Evolutionary conservation across 2,888 invertebrate species (phyloP).

Genomic region (Melinaea marsaeus): DNA sequence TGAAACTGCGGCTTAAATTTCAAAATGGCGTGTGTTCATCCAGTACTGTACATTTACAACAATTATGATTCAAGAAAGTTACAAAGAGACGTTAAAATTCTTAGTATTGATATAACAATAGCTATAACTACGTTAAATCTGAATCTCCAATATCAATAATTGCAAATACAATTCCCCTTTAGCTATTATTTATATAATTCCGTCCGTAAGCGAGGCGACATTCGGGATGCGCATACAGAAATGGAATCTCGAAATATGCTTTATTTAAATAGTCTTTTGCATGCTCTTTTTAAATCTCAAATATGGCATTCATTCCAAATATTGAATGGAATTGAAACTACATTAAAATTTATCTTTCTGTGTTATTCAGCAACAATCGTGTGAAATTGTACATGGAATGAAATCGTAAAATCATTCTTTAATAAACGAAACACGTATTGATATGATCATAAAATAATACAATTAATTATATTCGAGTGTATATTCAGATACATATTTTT

Average conservation of each 20-base stretch:
- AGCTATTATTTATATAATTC: conserved; percentile 4
- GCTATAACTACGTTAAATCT: not conserved
- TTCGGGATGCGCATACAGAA: conserved; percentile 5
- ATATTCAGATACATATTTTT: too few species aligned
- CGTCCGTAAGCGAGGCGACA: conserved; percentile 4
- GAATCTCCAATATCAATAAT: conserved; percentile 5
- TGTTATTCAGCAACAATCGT: not conserved
- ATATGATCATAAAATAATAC: too few species aligned
- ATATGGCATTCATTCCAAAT: not conserved
- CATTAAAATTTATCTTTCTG: conserved; percentile 3
- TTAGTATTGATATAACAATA: not conserved
- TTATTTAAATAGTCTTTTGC: conserved; percentile 7
- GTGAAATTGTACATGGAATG: not conserved
- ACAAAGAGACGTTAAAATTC: not conserved
- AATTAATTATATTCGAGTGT: too few species aligned
- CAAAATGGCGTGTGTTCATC: too few species aligned
- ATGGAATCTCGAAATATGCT: conserved; percentile 7
- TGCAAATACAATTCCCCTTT: conserved; percentile 1
- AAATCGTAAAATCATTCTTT: too few species aligned
- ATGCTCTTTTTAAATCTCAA: conserved; percentile 5
- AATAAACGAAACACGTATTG: too few species aligned
- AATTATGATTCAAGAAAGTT: not conserved
- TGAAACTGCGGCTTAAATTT: not conserved
- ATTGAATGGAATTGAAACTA: conserved; percentile 5
- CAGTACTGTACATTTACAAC: too few species aligned